Base-by-base conservation (phyloP, 2,888 invertebrate genomes). In the Blera fallax region DNA sequence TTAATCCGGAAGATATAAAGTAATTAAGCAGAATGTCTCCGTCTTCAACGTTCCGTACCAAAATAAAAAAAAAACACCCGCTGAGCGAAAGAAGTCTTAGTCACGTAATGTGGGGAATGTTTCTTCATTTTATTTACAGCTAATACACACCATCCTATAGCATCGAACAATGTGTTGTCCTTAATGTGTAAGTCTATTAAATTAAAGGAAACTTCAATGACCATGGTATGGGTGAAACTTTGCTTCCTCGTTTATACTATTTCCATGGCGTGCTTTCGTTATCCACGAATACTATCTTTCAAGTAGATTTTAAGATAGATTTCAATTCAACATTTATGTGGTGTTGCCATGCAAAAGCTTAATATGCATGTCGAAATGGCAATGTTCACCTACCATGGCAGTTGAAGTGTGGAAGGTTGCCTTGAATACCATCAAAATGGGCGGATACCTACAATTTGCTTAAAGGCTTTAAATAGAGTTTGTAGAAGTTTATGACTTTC, bases 11-110 rank as follows among this genome's bases (percentile, higher is more conserved):
- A 60, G 58, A 77, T 60, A 67, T 48, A 67, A 67, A 60, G 67
- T 67, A 77, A 77, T 77, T 77, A 77, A 67, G 67, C 76, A 56
- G 34, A 76, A 65, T 65, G 56, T 74, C 74, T 56, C 45, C 70
- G 58, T 34, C 8, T 52, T 52, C 40, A 67, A 67, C 24, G 70
- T 27, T 56, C 27, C 40, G 29, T 73, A 52, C 14, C 50, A 40
- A 34, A 16, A 34, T 21, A 18, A 18, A 37, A 18, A 18, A 37
- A 48, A 48, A 7, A 21, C 21, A 10, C 48, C 18, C 21, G 48
- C 11, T n/a, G 54, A 18, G n/a, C 27, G 40, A 11, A 24, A 52
- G 27, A 14, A 37, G 54, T 29, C 40, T 29, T 18, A 16, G 27
- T 14, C 52, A 62, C 62, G 62, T 62, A 54, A 27, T 52, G 37